These are phyloP conservation scores for Spinibarbus caldwelli DNA, from an alignment of 2,797 vertebrate genomes.

Conservation along the genomic window DNA sequence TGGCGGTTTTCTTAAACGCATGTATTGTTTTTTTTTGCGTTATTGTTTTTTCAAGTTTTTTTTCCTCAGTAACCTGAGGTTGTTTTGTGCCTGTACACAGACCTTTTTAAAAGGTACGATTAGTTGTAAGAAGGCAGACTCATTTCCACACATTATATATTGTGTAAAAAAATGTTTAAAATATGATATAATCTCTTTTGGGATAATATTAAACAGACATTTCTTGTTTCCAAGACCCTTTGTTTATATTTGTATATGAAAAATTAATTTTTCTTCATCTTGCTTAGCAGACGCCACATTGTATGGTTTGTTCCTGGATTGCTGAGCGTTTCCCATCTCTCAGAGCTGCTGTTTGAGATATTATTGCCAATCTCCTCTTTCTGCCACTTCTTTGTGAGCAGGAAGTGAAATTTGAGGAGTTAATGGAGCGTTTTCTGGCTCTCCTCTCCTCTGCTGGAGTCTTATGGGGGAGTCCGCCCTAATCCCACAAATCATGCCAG, in stretches of 20 bases:
- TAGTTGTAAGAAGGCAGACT: too few relatives aligned
- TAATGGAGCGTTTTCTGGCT: constrained; percentile 66
- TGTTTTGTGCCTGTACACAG: neutral
- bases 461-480: constrained; percentile 58
- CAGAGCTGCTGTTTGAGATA: neutral
- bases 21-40: neutral
- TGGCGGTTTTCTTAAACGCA: neutral
- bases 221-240: neutral
- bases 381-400: constrained; percentile 16
- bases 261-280: neutral
- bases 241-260: neutral
- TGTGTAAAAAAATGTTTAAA: neutral
- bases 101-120: neutral
- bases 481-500: constrained; percentile 71
- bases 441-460: constrained; percentile 47
- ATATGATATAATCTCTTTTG: neutral
- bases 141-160: neutral
- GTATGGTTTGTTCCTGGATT: constrained; percentile 2
- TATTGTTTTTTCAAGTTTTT: neutral
- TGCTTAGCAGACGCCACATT: neutral
- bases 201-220: neutral
- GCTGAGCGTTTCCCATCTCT: neutral
- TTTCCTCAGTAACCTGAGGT: neutral
- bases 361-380: constrained; percentile 28
- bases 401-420: constrained; percentile 62